These are phyloP conservation scores for Scotopteryx bipunctaria DNA, from an alignment of 2,888 invertebrate species.

Conservation along the genomic window DNA sequence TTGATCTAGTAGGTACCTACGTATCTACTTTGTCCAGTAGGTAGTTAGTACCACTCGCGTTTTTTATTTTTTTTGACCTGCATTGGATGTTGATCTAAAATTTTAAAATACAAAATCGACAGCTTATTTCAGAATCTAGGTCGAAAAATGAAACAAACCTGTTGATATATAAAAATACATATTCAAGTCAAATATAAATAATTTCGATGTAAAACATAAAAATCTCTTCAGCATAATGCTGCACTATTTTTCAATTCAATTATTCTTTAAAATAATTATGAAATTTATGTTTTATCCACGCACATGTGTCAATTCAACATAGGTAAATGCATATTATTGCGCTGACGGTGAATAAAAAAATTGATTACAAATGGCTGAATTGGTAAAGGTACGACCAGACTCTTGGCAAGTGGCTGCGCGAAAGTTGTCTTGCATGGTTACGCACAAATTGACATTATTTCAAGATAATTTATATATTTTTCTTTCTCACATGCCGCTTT, in stretches of 20 bases:
- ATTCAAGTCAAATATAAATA: not conserved
- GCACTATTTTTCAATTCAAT: slow-evolving; percentile 6
- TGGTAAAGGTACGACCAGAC: not conserved
- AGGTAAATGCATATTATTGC: slow-evolving; percentile 14
- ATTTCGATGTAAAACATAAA: slow-evolving; percentile 7
- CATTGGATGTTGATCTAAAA: not conserved
- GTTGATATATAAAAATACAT: slow-evolving; percentile 8
- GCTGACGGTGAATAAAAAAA: slow-evolving; percentile 4
- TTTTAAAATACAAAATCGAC: too few species aligned
- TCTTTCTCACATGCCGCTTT: too few species aligned
- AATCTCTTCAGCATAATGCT: slow-evolving; percentile 8
- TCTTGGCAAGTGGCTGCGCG: not conserved
- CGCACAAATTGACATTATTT: too few species aligned
- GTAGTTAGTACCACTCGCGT: not conserved
- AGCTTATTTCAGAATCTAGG: too few species aligned
- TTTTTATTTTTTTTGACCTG: slow-evolving; percentile 4
- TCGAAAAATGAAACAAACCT: slow-evolving; percentile 6
- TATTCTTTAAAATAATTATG: not conserved
- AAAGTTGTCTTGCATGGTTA: not conserved
- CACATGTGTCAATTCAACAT: not conserved
- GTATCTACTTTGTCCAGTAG: not conserved
- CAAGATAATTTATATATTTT: too few species aligned
- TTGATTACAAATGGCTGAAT: slow-evolving; percentile 6
- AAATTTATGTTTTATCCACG: not conserved
- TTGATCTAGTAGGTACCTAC: slow-evolving; percentile 5